phyloP scores from a whole-genome alignment of 2,888 invertebrate species.

The Neoscelio sp. region DNA sequence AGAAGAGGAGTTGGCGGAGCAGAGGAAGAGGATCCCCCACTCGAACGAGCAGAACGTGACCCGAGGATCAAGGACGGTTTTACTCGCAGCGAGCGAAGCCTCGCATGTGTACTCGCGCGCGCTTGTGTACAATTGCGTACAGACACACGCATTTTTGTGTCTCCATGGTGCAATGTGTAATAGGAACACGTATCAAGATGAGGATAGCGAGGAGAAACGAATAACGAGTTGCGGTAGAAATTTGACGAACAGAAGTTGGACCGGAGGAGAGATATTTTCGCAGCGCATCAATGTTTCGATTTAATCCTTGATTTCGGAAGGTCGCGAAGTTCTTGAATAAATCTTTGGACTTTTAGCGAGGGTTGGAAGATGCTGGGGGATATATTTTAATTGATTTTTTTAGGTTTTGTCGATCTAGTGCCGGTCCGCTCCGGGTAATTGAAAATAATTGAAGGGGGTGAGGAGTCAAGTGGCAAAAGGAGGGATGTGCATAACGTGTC shows the following conservation, averaged over 20 bases:
- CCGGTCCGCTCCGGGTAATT: conserved; percentile 44
- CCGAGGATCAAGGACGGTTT: conserved; percentile 82
- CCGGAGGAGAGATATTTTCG: background rate
- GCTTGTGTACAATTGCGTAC: conserved; percentile 16
- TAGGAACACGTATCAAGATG: conserved; percentile 41
- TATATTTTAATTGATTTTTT: conserved; percentile 24
- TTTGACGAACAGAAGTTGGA: conserved; percentile 40
- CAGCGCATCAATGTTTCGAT: no score
- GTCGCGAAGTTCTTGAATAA: no score
- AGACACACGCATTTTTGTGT: conserved; percentile 13
- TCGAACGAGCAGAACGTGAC: conserved; percentile 78
- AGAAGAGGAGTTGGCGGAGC: conserved; percentile 65
- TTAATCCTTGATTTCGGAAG: no score
- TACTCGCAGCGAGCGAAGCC: conserved; percentile 78
- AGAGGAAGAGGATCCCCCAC: conserved; percentile 63
- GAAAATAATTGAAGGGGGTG: conserved; percentile 58
- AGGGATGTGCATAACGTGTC: conserved; percentile 65
- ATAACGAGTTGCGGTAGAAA: conserved; percentile 23
- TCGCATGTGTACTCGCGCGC: conserved; percentile 64
- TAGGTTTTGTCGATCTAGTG: conserved; percentile 47
- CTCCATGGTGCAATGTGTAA: conserved; percentile 10
- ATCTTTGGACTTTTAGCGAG: no score
- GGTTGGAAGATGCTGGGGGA: background rate
- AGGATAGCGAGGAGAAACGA: conserved; percentile 19
- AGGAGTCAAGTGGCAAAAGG: conserved; percentile 54